Percentiles rank a stretch among this genome's conserved stretches.
Conservation (phyloP, 2,888 invertebrate genomes). For the Panzeria rudis region DNA sequence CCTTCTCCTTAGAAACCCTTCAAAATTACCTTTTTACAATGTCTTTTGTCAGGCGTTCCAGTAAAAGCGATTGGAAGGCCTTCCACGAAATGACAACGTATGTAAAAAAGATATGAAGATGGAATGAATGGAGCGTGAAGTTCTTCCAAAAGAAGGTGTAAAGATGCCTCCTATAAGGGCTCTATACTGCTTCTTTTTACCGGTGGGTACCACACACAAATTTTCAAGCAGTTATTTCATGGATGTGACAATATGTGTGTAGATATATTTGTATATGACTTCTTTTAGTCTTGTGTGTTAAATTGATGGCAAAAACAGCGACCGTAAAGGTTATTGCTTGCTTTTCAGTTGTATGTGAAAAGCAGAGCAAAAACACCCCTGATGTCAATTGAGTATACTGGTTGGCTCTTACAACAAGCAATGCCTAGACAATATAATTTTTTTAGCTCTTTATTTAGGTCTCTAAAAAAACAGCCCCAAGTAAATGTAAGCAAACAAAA, state of each 20-base stretch:
- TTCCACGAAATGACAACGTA: no score
- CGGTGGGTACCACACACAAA: not conserved
- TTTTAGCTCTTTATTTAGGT: not conserved
- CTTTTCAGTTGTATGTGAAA: not conserved
- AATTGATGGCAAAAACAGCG: not conserved
- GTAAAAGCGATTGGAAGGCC: no score
- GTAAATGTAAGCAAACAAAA: not conserved
- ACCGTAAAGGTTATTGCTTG: not conserved
- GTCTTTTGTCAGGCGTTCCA: no score
- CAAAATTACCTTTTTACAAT: no score
- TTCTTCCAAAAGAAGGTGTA: no score
- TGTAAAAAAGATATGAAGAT: no score
- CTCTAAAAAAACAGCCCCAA: not conserved
- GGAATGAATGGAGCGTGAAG: no score
- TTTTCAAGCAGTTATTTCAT: slow-evolving; percentile 1
- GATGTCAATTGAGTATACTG: not conserved
- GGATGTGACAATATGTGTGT: no score
- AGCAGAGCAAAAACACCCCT: not conserved
- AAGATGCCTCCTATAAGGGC: no score
- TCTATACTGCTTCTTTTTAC: no score
- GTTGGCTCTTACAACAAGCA: not conserved
- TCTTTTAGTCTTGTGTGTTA: not conserved
- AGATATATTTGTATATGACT: not conserved
- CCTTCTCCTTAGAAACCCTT: no score
- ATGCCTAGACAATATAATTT: not conserved